Percentiles rank a stretch among this genome's conserved stretches.
Conservation (phyloP, 2,888 invertebrate genomes). For the Cryptocheilus praepositus region DNA sequence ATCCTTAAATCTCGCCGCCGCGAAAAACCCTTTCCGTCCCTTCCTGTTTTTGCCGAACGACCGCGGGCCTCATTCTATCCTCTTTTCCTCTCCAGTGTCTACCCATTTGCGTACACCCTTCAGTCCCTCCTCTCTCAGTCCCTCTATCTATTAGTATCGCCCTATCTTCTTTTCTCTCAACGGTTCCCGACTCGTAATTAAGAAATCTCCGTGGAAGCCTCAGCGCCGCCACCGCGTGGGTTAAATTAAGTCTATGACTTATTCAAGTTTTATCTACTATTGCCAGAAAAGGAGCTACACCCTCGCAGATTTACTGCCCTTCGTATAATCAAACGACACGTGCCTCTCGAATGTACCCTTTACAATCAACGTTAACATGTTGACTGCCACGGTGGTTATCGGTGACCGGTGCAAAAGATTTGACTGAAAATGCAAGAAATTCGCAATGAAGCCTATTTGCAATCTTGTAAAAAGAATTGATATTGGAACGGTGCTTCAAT, state of each 20-base stretch:
- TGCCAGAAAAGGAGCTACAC: conserved; percentile 69
- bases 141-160: conserved; percentile 22
- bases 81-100: conserved; percentile 19
- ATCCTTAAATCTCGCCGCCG: conserved; percentile 61
- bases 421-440: too few species aligned
- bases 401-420: too few species aligned
- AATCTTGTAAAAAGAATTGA: too few species aligned
- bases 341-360: conserved; percentile 25
- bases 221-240: conserved; percentile 50
- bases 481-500: too few species aligned
- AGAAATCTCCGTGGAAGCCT: conserved; percentile 69
- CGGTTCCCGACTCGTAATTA: conserved; percentile 65
- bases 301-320: conserved; percentile 63
- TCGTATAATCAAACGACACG: conserved; percentile 67
- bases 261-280: conserved; percentile 74
- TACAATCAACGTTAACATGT: too few species aligned
- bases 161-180: conserved; percentile 18
- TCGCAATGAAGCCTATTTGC: too few species aligned
- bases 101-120: neutral
- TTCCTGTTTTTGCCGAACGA: conserved; percentile 4
- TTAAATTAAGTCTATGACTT: conserved; percentile 74
- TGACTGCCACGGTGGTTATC: too few species aligned
- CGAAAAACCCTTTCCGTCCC: conserved; percentile 49
- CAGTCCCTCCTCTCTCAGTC: conserved; percentile 19
- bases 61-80: conserved; percentile 8